phyloP scores from a whole-genome alignment of 1,140 invertebrate species.

The Eriosoma lanigerum region DNA sequence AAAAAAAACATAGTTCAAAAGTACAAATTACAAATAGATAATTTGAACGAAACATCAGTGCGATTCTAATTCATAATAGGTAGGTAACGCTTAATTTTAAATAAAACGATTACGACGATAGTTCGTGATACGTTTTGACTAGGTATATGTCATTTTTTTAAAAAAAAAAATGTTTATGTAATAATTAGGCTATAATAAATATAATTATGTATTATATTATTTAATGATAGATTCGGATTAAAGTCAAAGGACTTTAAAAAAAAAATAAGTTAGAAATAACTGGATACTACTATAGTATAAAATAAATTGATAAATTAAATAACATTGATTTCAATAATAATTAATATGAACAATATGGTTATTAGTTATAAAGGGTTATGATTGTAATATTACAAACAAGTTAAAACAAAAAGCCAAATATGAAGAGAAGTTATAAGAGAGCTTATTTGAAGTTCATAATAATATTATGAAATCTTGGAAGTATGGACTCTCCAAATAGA shows the following conservation, averaged over 20 bases:
- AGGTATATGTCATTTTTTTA: too few relatives aligned
- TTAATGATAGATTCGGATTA: too few relatives aligned
- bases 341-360: not conserved
- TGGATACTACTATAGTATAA: too few relatives aligned
- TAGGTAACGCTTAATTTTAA: not conserved
- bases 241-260: too few relatives aligned
- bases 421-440: not conserved
- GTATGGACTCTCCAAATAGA: too few relatives aligned
- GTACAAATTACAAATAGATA: not conserved
- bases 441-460: not conserved
- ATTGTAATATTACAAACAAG: not conserved
- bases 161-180: too few relatives aligned
- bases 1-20: slow-evolving; percentile 9
- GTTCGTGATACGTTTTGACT: not conserved
- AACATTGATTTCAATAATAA: too few relatives aligned
- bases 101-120: not conserved
- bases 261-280: too few relatives aligned
- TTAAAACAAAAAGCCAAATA: not conserved
- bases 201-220: too few relatives aligned
- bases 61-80: not conserved
- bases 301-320: too few relatives aligned
- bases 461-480: not conserved
- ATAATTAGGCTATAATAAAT: too few relatives aligned
- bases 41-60: not conserved
- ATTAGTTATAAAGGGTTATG: too few relatives aligned